Evolutionary conservation across 2,888 invertebrate genomes (phyloP), one percentile per base, ranked within the genome.

Genomic region (Ornithoptera priamus): DNA sequence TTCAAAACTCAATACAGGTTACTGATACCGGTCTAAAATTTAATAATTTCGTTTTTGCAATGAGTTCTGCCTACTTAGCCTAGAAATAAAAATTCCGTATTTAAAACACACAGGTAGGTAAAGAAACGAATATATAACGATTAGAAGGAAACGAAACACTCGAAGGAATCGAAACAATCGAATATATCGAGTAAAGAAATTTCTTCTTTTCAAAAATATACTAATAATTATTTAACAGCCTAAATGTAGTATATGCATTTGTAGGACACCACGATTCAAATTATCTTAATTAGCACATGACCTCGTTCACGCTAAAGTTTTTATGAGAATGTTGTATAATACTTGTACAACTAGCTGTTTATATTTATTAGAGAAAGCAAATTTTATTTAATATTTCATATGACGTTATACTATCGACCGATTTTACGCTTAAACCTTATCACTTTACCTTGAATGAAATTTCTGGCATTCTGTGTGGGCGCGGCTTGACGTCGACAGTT

Each of bases 361-460:
- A n/a, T 53, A 53, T 53, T 53, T 18, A 53, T n/a, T n/a, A 53
- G 53, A 53, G n/a, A 53, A n/a, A 53, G 5, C 50, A n/a, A 53
- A 4, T 7, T 53, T 53, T 53, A n/a, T 18, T 53, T 53, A 18
- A 53, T 6, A n/a, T 53, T 53, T 53, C 7, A 5, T n/a, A 53
- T 46, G 46, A 46, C 46, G 46, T 15, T 53, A 53, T n/a, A 53
- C 6, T 53, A 53, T 53, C 53, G 5, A 7, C 53, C 53, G 7
- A 53, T 53, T 53, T 6, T 53, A 53, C 42, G 42, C 15, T 30
- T 59, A 67, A 39, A 53, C 60, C 42, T 71, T 82, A 81, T 81
- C 62, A 3, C 10, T 69, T 50, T 82, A 95, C 95, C 88, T 93
- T 94, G 85, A 96, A 96, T 63, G 94, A 93, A 72, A 86, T 78